Evolutionary conservation across 2,797 vertebrate species (phyloP), one percentile per base, ranked within the genome.

Genomic region (Threskiornis aethiopicus): DNA sequence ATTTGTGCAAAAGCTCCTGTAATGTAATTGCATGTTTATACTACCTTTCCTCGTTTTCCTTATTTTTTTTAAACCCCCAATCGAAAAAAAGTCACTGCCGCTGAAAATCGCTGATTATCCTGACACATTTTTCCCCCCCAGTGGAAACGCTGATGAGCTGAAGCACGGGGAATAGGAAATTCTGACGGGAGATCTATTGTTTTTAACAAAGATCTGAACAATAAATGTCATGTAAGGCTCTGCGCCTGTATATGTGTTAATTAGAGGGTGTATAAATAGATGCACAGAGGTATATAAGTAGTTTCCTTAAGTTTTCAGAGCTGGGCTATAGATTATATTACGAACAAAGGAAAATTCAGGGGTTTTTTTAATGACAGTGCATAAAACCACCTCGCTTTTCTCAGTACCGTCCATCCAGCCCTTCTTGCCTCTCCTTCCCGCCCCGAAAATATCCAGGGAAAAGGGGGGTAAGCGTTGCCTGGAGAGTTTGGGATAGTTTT

Each of bases 111-210:
- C 78, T 85, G 84, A 89, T 95, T 92, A 79, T 44, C 86, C 78
- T 80, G 86, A 93, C 91, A 90, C 95, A 13, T 93, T 88, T 62
- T 13, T 3, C 29, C 71, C 84, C 70, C 59, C 29, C 82, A 46
- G 70, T 91, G 94, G 88, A 96, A 97, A 94, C 64, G 84, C 20
- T 93, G 90, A 93, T 89, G 88, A 83, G 85, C 13, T 83, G 88
- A 89, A 92, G 90, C 77, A 4, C 26, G 18, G 70, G 62, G 66
- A 93, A 67, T 93, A 93, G 88, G 92, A 94, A 96, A 90, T 90
- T 93, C 93, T 91, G 94, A 87, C 84, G 59, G 75, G 87, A 82
- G 62, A 70, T 59, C 77, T n/a, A 77, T 96, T 89, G 95, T 88
- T 94, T 96, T 83, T 89, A 73, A 52, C 86, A 77, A 80, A 83